Percentiles rank a stretch among this genome's conserved stretches.
Evolutionary conservation across 2,113 vertebrate species (phyloP).

Genomic region (Rhinichthys klamathensis): DNA sequence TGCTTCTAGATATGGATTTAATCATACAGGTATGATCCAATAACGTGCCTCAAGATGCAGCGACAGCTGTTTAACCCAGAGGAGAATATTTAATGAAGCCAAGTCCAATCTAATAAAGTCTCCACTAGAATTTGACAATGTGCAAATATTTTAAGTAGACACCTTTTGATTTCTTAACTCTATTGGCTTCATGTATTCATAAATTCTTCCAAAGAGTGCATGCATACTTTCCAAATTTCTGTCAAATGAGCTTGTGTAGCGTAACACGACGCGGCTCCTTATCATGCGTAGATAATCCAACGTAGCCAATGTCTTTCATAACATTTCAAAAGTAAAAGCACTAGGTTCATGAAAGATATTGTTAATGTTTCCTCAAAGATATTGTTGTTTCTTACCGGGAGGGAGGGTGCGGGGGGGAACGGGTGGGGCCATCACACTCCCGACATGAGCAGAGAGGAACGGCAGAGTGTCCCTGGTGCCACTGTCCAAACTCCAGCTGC

Average conservation of each 20-base stretch:
- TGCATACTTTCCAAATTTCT: not conserved
- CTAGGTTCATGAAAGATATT: not conserved
- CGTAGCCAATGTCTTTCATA: not conserved
- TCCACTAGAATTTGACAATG: not conserved
- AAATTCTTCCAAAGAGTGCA: not conserved
- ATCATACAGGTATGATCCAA: not conserved
- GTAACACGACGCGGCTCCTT: not conserved
- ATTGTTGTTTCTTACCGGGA: slow-evolving; percentile 76
- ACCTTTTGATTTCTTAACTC: not conserved
- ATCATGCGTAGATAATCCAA: not conserved
- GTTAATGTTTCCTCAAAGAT: not conserved
- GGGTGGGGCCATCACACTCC: slow-evolving; percentile 85
- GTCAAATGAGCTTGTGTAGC: not conserved
- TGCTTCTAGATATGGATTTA: not conserved
- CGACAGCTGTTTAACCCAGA: not conserved
- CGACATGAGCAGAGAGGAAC: slow-evolving; percentile 86
- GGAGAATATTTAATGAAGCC: not conserved
- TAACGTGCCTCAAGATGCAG: not conserved
- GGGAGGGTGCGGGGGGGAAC: slow-evolving; percentile 88
- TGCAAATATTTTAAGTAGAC: not conserved
- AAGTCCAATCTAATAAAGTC: not conserved
- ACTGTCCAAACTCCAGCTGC: slow-evolving; percentile 97
- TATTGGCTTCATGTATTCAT: not conserved
- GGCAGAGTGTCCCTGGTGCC: slow-evolving; percentile 88
- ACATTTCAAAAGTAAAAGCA: not conserved